Conservation (phyloP, 2,888 invertebrate genomes). For the Drosophila rubida region DNA sequence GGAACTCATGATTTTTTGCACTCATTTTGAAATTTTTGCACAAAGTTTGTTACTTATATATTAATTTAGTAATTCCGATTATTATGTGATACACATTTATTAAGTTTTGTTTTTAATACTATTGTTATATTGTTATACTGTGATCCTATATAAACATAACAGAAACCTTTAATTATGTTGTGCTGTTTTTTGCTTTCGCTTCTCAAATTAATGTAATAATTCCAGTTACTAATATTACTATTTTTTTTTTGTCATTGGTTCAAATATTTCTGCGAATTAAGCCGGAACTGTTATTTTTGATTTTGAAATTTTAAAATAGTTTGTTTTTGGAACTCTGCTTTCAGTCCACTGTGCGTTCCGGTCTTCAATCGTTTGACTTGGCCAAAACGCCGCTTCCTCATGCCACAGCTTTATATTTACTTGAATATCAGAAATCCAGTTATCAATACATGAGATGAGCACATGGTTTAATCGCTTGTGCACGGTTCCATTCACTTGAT, state of each 20-base stretch:
- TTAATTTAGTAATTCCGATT: not conserved
- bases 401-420: not conserved
- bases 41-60: not conserved
- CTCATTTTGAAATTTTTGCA: not conserved
- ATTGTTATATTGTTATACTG: not conserved
- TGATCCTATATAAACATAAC: not conserved
- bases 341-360: conserved; percentile 14
- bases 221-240: not conserved
- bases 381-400: conserved; percentile 6
- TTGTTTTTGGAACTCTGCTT: not conserved
- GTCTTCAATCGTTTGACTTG: conserved; percentile 4
- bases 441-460: conserved; percentile 24
- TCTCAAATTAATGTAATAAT: not conserved
- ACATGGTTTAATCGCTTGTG: conserved; percentile 34
- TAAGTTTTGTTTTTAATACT: no score
- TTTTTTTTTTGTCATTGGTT: not conserved
- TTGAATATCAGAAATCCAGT: conserved; percentile 7
- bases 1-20: not conserved
- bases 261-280: not conserved
- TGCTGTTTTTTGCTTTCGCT: not conserved
- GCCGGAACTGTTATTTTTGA: not conserved
- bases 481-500: conserved; percentile 32
- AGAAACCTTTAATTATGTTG: not conserved
- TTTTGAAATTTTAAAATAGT: not conserved
- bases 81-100: no score